Base-by-base conservation (phyloP, 2,888 invertebrate genomes). In the Graphium colonna region DNA sequence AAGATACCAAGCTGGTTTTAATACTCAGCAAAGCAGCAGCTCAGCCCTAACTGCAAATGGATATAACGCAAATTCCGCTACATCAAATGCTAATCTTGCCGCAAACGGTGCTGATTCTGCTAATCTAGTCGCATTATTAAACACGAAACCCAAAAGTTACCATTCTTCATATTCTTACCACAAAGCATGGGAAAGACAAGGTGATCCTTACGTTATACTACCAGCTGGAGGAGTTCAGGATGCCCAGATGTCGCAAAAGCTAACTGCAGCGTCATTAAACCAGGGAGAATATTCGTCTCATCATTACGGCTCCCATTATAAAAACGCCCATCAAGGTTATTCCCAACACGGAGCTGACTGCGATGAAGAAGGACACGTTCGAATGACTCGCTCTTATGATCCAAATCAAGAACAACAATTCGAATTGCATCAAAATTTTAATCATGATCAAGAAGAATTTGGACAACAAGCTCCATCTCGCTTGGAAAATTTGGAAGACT, bases 181-280 rank as follows among this genome's bases (percentile, higher is more conserved):
- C 55, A 90, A 90, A 63, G 79, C 90, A 17, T 90, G 90, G 90
- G 90, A 90, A 63, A 80, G 80, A 51, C 89, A 84, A 64, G 90
- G 90, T 16, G 89, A 88, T 61, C 90, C 90, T 7, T 90, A 90
- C 49, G 69, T 88, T 5, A 90, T 90, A 33, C 67, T 74, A 60
- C 90, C 89, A n/a, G 69, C 63, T 16, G 67, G 73, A 7, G 71
- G 67, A 41, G 47, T 28, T 21, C 60, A 69, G 44, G 67, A 67
- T 45, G 64, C 58, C 8, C 76, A 77, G 64, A 59, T 67, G 39
- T 74, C 79, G 7, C 78, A 79, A 62, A 73, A 68, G 70, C 57
- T 82, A 40, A 72, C 72, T 21, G 67, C 77, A 42, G 65, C 68
- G 43, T 69, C 78, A 46, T 45, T 58, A 1, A 63, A 57, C 38